Evolutionary conservation across 2,797 vertebrate species (phyloP).

Genomic region (Oryzias sinensis): DNA sequence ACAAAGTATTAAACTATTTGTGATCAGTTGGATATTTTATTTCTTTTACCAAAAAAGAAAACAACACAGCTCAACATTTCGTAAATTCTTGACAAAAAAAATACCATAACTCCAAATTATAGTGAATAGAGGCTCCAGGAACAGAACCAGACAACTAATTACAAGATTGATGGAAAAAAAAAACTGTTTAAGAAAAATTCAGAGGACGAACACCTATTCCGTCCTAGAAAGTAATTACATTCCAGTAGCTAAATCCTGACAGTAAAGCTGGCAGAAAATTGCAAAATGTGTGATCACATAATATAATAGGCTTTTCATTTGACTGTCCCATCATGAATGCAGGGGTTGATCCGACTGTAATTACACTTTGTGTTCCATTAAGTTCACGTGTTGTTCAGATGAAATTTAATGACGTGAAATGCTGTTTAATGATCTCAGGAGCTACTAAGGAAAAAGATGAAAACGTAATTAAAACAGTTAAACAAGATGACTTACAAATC

Average conservation of each 20-base stretch:
- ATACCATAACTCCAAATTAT: too few species aligned
- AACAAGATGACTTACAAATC: conserved; percentile 13
- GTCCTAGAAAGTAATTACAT: background rate
- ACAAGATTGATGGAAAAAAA: background rate
- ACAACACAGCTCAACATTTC: too few species aligned
- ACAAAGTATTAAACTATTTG: too few species aligned
- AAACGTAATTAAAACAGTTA: conserved; percentile 14
- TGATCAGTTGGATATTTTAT: too few species aligned
- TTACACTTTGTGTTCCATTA: conserved; percentile 6
- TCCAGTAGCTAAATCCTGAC: background rate
- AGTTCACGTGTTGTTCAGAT: conserved; percentile 3
- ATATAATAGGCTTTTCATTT: conserved; percentile 6
- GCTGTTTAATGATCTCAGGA: conserved; percentile 2
- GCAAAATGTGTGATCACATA: background rate
- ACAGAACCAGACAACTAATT: too few species aligned
- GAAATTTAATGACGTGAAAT: background rate
- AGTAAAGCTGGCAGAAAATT: background rate
- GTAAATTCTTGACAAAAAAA: too few species aligned
- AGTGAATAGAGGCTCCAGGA: too few species aligned
- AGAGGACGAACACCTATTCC: background rate
- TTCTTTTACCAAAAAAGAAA: too few species aligned
- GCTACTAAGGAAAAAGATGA: conserved; percentile 6
- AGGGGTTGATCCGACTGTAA: background rate
- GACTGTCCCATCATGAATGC: background rate
- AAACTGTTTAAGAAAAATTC: background rate